Conservation (phyloP, 2,888 invertebrate species). For the Lasius platythorax region DNA sequence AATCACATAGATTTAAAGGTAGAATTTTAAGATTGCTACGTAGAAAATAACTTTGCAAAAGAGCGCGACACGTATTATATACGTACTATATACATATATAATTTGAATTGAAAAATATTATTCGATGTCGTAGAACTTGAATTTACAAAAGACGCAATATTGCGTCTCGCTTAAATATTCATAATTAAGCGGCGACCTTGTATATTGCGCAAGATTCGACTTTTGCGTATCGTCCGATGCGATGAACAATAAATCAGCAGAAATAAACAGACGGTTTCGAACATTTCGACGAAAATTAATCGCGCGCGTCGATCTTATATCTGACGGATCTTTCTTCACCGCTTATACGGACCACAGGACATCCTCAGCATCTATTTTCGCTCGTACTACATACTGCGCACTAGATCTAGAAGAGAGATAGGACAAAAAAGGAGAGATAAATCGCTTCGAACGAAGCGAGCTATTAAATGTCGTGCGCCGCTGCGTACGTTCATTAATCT, state of each 20-base stretch:
- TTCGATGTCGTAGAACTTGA: neutral
- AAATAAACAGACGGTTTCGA: neutral
- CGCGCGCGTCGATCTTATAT: neutral
- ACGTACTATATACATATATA: neutral
- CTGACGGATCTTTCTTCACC: neutral
- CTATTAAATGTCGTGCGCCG: conserved; percentile 48
- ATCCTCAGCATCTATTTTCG: neutral
- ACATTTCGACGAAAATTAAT: neutral
- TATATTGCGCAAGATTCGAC: conserved; percentile 1
- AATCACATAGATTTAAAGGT: neutral
- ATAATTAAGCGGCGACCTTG: conserved; percentile 16
- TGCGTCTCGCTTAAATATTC: neutral
- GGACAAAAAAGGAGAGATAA: neutral
- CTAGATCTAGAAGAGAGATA: neutral
- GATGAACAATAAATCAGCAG: neutral
- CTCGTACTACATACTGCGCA: neutral
- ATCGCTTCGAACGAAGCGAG: conserved; percentile 13
- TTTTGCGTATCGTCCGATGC: neutral
- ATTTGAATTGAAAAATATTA: neutral
- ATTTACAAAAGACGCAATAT: neutral
- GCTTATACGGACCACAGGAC: neutral
- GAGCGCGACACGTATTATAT: neutral
- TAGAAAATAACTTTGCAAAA: neutral
- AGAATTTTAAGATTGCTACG: neutral
- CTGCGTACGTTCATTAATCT: conserved; percentile 43